phyloP scores from a whole-genome alignment of 2,797 vertebrate species.

The Melanotaenia parkinsoni region DNA sequence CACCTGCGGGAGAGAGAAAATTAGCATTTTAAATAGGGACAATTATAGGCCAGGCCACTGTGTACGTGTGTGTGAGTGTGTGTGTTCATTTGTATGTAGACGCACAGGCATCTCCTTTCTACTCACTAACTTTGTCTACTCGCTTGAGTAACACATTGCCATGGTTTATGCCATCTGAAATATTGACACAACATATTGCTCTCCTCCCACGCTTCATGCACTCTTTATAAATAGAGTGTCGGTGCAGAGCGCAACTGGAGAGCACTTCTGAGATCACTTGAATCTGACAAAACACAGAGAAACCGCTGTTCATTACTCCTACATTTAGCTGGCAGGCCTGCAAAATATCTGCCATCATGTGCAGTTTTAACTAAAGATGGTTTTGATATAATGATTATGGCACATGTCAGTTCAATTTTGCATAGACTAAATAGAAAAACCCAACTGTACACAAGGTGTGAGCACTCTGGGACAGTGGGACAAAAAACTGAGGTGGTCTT shows the following conservation, averaged over 20 bases:
- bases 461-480: background rate
- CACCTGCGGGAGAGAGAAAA: constrained; percentile 76
- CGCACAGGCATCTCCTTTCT: constrained; percentile 40
- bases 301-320: constrained; percentile 60
- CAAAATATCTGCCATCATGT: constrained; percentile 47
- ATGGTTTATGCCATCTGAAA: constrained; percentile 51
- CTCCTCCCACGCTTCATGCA: constrained; percentile 66
- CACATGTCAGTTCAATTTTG: background rate
- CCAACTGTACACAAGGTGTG: background rate
- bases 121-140: constrained; percentile 45
- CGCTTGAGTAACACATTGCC: constrained; percentile 45
- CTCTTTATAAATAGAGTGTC: constrained; percentile 69
- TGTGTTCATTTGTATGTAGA: constrained; percentile 18
- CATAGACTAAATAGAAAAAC: background rate
- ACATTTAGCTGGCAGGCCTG: constrained; percentile 61
- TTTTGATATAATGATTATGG: constrained; percentile 49
- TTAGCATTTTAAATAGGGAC: constrained; percentile 79
- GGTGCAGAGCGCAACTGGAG: constrained; percentile 67
- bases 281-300: constrained; percentile 67
- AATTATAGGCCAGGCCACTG: constrained; percentile 75
- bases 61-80: constrained; percentile 34
- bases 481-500: background rate
- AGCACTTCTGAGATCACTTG: constrained; percentile 61
- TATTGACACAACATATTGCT: constrained; percentile 73
- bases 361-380: constrained; percentile 41